Evolutionary conservation across 2,113 vertebrate species (phyloP).

Genomic region (Anarrhichthys ocellatus): DNA sequence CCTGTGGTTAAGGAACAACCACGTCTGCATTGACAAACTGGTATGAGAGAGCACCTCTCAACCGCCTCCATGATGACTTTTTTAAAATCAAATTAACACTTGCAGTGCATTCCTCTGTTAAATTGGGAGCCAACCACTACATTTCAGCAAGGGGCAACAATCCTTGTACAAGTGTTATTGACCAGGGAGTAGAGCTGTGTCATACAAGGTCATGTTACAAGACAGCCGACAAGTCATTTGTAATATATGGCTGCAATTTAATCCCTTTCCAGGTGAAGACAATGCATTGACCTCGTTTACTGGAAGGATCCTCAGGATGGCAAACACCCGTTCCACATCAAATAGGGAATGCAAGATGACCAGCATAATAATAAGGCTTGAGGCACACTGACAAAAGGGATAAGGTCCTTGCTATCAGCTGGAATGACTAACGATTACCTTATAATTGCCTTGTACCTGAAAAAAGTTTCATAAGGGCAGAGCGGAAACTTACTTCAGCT

Average conservation of each 20-base stretch:
- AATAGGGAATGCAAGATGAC: slow-evolving; percentile 38
- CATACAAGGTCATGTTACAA: slow-evolving; percentile 44
- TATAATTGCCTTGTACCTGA: slow-evolving; percentile 35
- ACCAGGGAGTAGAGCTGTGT: slow-evolving; percentile 25
- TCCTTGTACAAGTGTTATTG: slow-evolving; percentile 25
- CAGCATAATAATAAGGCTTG: slow-evolving; percentile 48
- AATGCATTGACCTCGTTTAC: slow-evolving; percentile 62
- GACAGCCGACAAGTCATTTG: slow-evolving; percentile 39
- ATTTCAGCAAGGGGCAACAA: slow-evolving; percentile 18
- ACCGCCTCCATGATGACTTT: slow-evolving; percentile 18
- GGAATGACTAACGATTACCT: slow-evolving; percentile 38
- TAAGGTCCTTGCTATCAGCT: slow-evolving; percentile 32
- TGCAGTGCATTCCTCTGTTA: neutral
- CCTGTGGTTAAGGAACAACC: slow-evolving; percentile 34
- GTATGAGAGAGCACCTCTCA: slow-evolving; percentile 12
- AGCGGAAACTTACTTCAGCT: slow-evolving; percentile 16
- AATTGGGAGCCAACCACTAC: neutral
- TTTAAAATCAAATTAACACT: slow-evolving; percentile 38
- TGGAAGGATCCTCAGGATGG: slow-evolving; percentile 27
- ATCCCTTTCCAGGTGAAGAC: slow-evolving; percentile 64
- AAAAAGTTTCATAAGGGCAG: slow-evolving; percentile 38
- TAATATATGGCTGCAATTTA: slow-evolving; percentile 60
- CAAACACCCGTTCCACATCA: slow-evolving; percentile 26
- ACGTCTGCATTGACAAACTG: slow-evolving; percentile 39
- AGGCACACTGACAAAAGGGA: slow-evolving; percentile 13